Conservation (phyloP, 2,888 invertebrate genomes). For the Coelogynopora nodosa region DNA sequence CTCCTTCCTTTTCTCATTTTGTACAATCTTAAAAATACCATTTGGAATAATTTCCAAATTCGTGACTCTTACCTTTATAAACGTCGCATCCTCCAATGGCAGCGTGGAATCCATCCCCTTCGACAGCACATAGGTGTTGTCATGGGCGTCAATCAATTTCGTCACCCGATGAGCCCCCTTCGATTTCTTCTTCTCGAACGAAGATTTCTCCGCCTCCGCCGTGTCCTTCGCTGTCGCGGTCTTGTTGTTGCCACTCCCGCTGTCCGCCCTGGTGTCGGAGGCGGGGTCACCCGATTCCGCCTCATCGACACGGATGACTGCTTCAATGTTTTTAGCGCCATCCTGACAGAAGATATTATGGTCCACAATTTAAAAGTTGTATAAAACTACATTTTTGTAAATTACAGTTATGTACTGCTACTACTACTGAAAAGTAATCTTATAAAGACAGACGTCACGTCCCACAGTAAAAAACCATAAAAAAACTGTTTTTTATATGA, state of each 20-base stretch:
- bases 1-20: too few relatives aligned
- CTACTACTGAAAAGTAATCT: too few relatives aligned
- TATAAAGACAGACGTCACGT: too few relatives aligned
- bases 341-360: too few relatives aligned
- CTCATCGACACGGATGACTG: slow-evolving; percentile 45
- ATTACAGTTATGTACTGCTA: too few relatives aligned
- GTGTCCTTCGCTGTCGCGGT: too few relatives aligned
- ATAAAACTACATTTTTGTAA: too few relatives aligned
- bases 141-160: slow-evolving; percentile 50
- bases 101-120: slow-evolving; percentile 50
- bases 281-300: not conserved
- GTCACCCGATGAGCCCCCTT: slow-evolving; percentile 40
- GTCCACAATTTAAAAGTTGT: too few relatives aligned
- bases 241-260: not conserved
- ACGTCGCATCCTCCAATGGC: slow-evolving; percentile 49
- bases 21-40: not conserved
- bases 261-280: slow-evolving; percentile 2
- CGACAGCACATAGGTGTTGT: slow-evolving; percentile 51
- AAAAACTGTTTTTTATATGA: too few relatives aligned
- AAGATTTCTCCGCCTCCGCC: not conserved
- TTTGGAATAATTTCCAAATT: too few relatives aligned
- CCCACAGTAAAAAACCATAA: too few relatives aligned
- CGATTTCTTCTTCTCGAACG: not conserved
- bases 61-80: slow-evolving; percentile 47
- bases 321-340: slow-evolving; percentile 46